phyloP scores from a whole-genome alignment of 2,797 vertebrate species.

The Gallinago nigripennis region DNA sequence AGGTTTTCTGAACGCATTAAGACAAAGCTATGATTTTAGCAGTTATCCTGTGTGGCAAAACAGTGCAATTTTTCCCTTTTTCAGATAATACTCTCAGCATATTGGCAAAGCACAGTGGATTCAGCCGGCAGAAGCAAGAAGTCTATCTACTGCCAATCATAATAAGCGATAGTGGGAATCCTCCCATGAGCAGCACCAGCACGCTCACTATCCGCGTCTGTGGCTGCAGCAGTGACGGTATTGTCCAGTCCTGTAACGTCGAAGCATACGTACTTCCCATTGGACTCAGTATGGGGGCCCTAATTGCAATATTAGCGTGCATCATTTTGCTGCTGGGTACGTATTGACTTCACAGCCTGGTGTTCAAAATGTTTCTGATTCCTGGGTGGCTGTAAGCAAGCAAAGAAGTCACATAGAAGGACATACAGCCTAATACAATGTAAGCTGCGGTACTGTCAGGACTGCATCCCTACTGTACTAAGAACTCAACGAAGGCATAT shows the following conservation, averaged over 20 bases:
- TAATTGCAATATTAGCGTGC: conserved; percentile 97
- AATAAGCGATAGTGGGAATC: conserved; percentile 92
- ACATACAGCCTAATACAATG: neutral
- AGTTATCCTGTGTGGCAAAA: neutral
- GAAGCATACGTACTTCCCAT: conserved; percentile 96
- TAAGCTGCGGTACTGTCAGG: neutral
- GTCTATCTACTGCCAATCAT: conserved; percentile 94
- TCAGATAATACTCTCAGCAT: conserved; percentile 96
- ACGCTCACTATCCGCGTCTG: conserved; percentile 97
- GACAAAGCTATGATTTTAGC: neutral
- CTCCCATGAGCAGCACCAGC: conserved; percentile 97
- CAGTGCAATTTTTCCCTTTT: conserved; percentile 39
- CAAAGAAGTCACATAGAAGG: neutral
- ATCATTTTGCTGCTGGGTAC: conserved; percentile 94
- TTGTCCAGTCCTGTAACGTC: conserved; percentile 93
- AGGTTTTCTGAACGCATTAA: neutral
- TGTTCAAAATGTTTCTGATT: neutral
- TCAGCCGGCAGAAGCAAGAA: conserved; percentile 95
- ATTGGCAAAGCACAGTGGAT: conserved; percentile 92
- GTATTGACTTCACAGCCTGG: conserved; percentile 37
- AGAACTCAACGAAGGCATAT: neutral
- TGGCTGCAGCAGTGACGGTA: conserved; percentile 92
- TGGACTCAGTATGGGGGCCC: conserved; percentile 97
- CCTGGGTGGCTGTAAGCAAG: neutral
- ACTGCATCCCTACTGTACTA: neutral